Evolutionary conservation across 2,113 vertebrate species (phyloP).

Genomic region (Bufo bufo): DNA sequence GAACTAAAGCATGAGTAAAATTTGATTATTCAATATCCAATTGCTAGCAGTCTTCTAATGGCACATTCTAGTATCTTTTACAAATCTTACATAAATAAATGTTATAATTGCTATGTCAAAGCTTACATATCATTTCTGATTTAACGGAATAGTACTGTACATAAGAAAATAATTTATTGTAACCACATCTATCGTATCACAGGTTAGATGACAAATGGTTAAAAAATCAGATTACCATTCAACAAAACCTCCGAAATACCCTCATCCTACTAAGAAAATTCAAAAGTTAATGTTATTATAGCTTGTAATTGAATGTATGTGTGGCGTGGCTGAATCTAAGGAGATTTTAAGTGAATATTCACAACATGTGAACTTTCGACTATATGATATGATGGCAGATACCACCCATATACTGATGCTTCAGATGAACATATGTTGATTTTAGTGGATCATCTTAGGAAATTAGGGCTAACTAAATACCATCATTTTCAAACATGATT

Average conservation of each 20-base stretch:
- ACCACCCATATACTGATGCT: background rate
- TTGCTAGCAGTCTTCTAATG: background rate
- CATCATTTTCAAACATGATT: no score
- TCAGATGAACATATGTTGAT: background rate
- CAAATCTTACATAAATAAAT: slow-evolving; percentile 10
- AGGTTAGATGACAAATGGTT: background rate
- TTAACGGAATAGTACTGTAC: background rate
- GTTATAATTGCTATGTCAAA: background rate
- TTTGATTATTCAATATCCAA: background rate
- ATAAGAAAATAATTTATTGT: background rate
- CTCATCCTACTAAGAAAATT: background rate
- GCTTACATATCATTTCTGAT: background rate
- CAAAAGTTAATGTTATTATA: slow-evolving; percentile 21
- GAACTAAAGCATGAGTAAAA: background rate
- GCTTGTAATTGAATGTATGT: slow-evolving; percentile 10
- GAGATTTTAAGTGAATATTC: slow-evolving; percentile 4
- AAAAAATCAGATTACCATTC: background rate
- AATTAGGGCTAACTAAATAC: background rate
- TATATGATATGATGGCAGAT: background rate
- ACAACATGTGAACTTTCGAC: slow-evolving; percentile 22
- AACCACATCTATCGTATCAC: background rate
- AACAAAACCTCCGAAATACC: background rate
- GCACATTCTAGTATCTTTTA: background rate
- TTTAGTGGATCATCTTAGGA: background rate
- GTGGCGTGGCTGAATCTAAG: slow-evolving; percentile 20